Evolutionary conservation across 2,888 invertebrate species (phyloP).

Genomic region (Callosobruchus maculatus): DNA sequence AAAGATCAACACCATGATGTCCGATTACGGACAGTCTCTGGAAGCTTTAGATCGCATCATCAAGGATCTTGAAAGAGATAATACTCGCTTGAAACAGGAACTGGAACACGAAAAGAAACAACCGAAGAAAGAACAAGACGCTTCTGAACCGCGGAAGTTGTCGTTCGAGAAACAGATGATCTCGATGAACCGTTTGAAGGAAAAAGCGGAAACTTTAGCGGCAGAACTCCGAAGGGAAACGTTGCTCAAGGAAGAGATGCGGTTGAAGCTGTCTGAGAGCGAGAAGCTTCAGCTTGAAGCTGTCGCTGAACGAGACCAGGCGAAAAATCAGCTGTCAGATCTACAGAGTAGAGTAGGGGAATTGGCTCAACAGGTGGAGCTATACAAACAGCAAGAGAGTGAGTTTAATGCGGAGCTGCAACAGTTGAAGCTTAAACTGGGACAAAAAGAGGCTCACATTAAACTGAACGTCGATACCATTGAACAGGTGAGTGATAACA

Average conservation of each 20-base stretch:
- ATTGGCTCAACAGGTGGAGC: conserved; percentile 8
- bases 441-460: conserved; percentile 12
- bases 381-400: conserved; percentile 5
- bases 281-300: not conserved
- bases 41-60: conserved; percentile 9
- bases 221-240: conserved; percentile 10
- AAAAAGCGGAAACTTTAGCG: conserved; percentile 13
- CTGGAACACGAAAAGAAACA: conserved; percentile 4
- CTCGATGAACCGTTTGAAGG: conserved; percentile 22
- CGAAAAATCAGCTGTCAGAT: not conserved
- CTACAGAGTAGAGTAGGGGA: conserved; percentile 10
- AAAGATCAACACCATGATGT: conserved; percentile 11
- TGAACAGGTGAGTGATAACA: not conserved
- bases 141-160: conserved; percentile 10
- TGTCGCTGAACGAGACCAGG: not conserved
- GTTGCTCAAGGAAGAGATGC: conserved; percentile 6
- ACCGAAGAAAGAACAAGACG: conserved; percentile 2
- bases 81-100: conserved; percentile 10
- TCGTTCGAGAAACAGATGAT: conserved; percentile 27
- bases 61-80: conserved; percentile 13
- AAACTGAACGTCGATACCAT: conserved; percentile 7
- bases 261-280: conserved; percentile 1
- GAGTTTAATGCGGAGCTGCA: conserved; percentile 9
- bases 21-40: conserved; percentile 10
- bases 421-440: conserved; percentile 10